Evolutionary conservation across 2,888 invertebrate genomes (phyloP), one percentile per base, ranked within the genome.

Genomic region (Barypeithes pellucidus): DNA sequence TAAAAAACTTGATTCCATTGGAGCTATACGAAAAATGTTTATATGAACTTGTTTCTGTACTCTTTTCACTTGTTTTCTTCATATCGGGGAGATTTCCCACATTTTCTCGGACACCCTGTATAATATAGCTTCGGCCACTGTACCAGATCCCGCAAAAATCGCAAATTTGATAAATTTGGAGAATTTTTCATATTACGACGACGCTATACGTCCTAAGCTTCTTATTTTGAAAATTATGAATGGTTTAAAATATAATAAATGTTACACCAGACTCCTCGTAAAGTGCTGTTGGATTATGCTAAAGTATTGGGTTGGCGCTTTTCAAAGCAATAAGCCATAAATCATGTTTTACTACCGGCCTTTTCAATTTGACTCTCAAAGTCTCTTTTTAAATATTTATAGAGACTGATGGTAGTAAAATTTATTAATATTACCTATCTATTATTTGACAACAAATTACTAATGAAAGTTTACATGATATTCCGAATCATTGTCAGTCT

Each of bases 291-390:
- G 22, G 54, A 33, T 57, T 57, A 57, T 33, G 16, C 33, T 33
- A 57, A 57, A 57, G 54, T 57, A 33, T 57, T 57, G 24, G 33
- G 54, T 57, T 33, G 54, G 54, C 9, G 33, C 36, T 57, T 33
- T 57, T 14, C 54, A 29, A 47, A 9, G 29, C 63, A 41, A 69
- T 61, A 41, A 22, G 39, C 18, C 41, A 61, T 69, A 69, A 69
- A 69, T 69, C 60, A 69, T 61, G 20, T 61, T 69, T 69, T 69
- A 69, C 61, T 33, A 52, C 62, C 69, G 14, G 20, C 52, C 62
- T 61, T 66, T 69, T 69, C 52, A 69, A 69, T 69, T 20, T 69
- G 41, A 33, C 52, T 61, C 62, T 69, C 66, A 61, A 69, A 57
- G 24, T 41, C 52, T 54, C 54, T 66, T 66, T 66, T 54, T 66